Base-by-base conservation (phyloP, 2,113 vertebrate genomes). In the Cyanoramphus novaezelandiae region DNA sequence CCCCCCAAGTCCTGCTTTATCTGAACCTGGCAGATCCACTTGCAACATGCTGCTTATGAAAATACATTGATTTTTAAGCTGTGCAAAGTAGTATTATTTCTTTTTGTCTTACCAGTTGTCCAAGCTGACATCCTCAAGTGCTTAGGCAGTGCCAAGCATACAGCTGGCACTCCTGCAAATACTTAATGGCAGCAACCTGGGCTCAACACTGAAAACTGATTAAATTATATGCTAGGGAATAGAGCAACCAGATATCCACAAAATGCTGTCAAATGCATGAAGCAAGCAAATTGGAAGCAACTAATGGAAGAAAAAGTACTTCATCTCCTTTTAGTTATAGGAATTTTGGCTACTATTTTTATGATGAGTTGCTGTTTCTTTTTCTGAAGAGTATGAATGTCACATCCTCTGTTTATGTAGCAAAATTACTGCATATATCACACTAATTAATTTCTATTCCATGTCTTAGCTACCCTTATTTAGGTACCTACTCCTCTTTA, bases 141-240 rank as follows among this genome's bases (percentile, higher is more conserved):
- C 46, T 68, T 63, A 78, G 65, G 62, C 43, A 82, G 37, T 57
- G 74, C 53, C 74, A 93, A 57, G 74, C 23, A 65, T 62, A 64
- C 41, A 85, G 65, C 78, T 86, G 92, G 71, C 50, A 52, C 29
- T 90, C 12, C 13, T 86, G 67, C 60, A 90, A 91, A 85, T 33
- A 53, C 78, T 72, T 59, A 60, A 41, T 8, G 81, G 50, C 79
- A 84, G 18, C 0, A 0, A 94, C 55, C 10, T 0, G 1, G 31
- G 55, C 39, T 68, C 33, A 86, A n/a, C 35, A 41, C 57, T 78
- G 47, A 75, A 70, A 90, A 84, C 82, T 62, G 80, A 75, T 78
- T 82, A 71, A 93, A 90, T 65, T 6, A 37, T 67, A n/a, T 41
- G 41, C 9, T 57, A 52, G 25, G 29, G 44, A 20, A 74, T 67